Base-by-base conservation (phyloP, 2,888 invertebrate genomes). In the Lottia scabra region DNA sequence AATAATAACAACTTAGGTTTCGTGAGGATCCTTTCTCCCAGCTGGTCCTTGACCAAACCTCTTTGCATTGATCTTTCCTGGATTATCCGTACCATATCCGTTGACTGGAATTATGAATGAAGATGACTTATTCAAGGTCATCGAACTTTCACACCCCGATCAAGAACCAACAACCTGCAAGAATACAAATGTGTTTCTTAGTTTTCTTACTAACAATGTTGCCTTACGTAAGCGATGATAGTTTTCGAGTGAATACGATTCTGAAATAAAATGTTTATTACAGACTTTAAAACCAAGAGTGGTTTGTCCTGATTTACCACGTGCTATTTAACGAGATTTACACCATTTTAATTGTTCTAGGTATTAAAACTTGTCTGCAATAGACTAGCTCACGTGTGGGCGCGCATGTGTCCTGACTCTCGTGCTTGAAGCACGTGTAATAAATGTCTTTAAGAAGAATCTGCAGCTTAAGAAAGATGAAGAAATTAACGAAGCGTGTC, bases 331-430 rank as follows among this genome's bases (percentile, higher is more conserved):
- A 56, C 56, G 56, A 56, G 56, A 56, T 56, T 56, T 56, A 56
- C 56, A 56, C 56, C 56, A 19, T 56, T 56, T 56, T 56, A 56
- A 56, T 56, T 56, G 56, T 56, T 56, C 56, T 56, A 23, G 23
- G 56, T 56, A 56, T 56, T 56, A 56, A 23, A 56, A 23, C 23
- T 56, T 38, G 38, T 56, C 56, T 56, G 19, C 23, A 56, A 10
- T 12, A 23, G 56, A 56, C 56, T 23, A 56, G 56, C 23, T 56
- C 56, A 56, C 56, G 56, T 56, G 56, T 56, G 19, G 56, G 2
- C 23, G 23, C 56, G 56, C 56, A 23, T 56, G 56, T 23, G 56
- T 56, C 19, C 56, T 23, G 56, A 23, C 56, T 56, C 13, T 23
- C 10, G 56, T 19, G 56, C 56, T 23, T 23, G 15, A 56, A 12